Evolutionary conservation across 2,888 invertebrate genomes (phyloP).

Genomic region (Sisyra terminalis): DNA sequence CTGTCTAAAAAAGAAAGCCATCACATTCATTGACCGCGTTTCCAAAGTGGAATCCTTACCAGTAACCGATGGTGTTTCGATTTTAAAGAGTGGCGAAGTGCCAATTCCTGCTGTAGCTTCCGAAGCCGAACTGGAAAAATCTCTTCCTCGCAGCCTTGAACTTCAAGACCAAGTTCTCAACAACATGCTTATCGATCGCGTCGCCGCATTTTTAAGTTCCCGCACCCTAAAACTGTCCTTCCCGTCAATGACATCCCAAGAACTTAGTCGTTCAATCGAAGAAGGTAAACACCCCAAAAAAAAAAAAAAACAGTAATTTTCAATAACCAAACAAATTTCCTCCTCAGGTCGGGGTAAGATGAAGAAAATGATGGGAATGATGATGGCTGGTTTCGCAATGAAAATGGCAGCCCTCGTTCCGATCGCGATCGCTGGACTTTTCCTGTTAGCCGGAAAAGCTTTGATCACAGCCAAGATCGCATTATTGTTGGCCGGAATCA

Average conservation of each 20-base stretch:
- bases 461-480: slow-evolving; percentile 66
- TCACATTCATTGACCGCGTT: slow-evolving; percentile 60
- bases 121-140: slow-evolving; percentile 53
- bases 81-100: slow-evolving; percentile 35
- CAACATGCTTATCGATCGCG: slow-evolving; percentile 50
- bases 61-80: slow-evolving; percentile 48
- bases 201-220: slow-evolving; percentile 54
- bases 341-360: slow-evolving; percentile 62
- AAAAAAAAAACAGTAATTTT: background rate
- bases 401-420: slow-evolving; percentile 72
- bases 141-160: slow-evolving; percentile 44
- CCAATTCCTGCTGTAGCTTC: slow-evolving; percentile 25
- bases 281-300: slow-evolving; percentile 40
- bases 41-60: slow-evolving; percentile 48
- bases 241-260: slow-evolving; percentile 51
- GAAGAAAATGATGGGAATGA: slow-evolving; percentile 84
- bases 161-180: slow-evolving; percentile 51
- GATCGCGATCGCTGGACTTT: slow-evolving; percentile 61
- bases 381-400: slow-evolving; percentile 79
- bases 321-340: slow-evolving; percentile 6
- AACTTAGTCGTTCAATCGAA: slow-evolving; percentile 52
- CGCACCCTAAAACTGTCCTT: slow-evolving; percentile 61
- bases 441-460: slow-evolving; percentile 73
- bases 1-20: slow-evolving; percentile 68
- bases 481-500: slow-evolving; percentile 61